Evolutionary conservation across 2,113 vertebrate genomes (phyloP), one percentile per base, ranked within the genome.

Genomic region (Lonchura striata): DNA sequence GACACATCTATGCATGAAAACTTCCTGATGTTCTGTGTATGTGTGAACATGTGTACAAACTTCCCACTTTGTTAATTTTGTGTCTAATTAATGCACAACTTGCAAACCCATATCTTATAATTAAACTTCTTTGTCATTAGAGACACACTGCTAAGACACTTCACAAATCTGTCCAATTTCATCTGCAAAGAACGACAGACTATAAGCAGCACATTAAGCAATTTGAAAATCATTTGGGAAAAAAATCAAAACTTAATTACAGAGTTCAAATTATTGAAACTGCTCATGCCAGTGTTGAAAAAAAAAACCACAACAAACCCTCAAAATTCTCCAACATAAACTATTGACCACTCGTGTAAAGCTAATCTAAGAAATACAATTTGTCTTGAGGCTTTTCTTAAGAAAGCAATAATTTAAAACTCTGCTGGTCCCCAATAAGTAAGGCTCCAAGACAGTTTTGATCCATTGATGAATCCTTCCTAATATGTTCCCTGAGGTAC

Each of bases 401-500:
- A 94, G 81, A 94, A 95, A 95, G 93, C 80, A 82, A 61, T 97
- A 93, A 96, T 90, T 98, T 96, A 92, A 92, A 97, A 85, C 83
- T 91, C 15, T 44, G 23, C 81, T 78, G 66, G 31, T 96, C 87
- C 84, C 81, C 72, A 95, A 71, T 97, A 97, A 97, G 90, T 93
- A 95, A 97, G 84, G 49, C 87, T 95, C 56, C 18, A 50, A 82
- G 97, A 97, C 96, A 96, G 94, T 94, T 97, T 94, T 98, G 97
- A 98, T 97, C 97, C 97, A 97, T 94, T 82, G 97, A 96, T 65
- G 92, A 94, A 95, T 53, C 60, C 94, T 95, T 95, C 95, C 96
- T 97, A 93, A 97, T 97, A 86, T 53, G 68, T 95, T 98, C 98
- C 97, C 97, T 20, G 86, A 96, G 97, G 98, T 96, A 92, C 81